Conservation (phyloP, 2,113 vertebrate species). For the Tetrao urogallus region DNA sequence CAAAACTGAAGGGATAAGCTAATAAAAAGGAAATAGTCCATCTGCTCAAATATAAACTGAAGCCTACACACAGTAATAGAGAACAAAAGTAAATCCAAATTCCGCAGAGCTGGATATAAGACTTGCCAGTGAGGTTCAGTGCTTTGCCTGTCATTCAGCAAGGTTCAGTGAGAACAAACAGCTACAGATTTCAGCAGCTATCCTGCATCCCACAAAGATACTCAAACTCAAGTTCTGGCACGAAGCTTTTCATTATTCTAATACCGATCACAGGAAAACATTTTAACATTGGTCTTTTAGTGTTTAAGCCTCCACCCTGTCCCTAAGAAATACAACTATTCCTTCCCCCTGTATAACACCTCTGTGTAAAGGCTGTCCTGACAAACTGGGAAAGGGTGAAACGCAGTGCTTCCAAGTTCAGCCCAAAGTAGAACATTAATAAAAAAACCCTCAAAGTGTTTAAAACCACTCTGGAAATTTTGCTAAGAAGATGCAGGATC, state of each 20-base stretch:
- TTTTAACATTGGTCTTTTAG: neutral
- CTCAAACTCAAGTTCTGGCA: neutral
- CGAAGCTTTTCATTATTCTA: neutral
- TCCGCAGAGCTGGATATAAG: neutral
- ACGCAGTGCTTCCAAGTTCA: neutral
- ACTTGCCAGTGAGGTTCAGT: neutral
- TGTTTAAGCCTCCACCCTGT: neutral
- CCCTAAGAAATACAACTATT: neutral
- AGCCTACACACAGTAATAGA: neutral
- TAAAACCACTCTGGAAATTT: neutral
- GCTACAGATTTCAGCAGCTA: neutral
- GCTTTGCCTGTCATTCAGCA: neutral
- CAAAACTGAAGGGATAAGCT: slow-evolving; percentile 6
- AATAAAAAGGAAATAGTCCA: slow-evolving; percentile 24
- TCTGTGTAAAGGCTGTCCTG: neutral
- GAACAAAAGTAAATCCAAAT: neutral
- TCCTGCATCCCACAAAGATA: neutral
- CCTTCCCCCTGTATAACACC: accelerated
- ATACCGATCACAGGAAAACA: neutral
- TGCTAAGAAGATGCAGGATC: neutral
- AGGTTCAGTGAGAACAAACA: neutral
- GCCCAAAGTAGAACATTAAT: neutral
- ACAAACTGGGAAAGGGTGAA: neutral
- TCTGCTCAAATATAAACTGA: neutral
- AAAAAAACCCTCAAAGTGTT: no score